A percentile compares a stretch with the other conserved stretches of the same genome.
Conservation (phyloP, 2,113 vertebrate species). For the Zosterops pallidus region DNA sequence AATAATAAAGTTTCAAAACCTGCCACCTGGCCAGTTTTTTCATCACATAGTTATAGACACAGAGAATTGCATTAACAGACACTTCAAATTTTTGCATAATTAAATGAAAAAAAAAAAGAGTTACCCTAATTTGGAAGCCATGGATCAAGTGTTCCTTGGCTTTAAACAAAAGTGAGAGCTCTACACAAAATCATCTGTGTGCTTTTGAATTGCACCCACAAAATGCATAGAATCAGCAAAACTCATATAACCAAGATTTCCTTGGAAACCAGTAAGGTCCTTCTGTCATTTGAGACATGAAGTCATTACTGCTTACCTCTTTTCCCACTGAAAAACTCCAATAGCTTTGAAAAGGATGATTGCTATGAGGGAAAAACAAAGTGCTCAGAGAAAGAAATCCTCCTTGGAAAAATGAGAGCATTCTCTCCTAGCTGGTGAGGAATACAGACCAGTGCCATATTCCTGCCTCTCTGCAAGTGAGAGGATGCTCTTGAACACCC, state of each 20-base stretch:
- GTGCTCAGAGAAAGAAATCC: not conserved
- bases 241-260: not conserved
- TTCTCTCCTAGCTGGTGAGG: not conserved
- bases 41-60: not conserved
- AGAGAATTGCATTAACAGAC: not conserved
- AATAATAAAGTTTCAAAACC: not conserved
- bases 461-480: not conserved
- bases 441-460: not conserved
- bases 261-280: not conserved
- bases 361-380: not conserved
- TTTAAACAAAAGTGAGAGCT: conserved; percentile 54
- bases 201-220: conserved; percentile 33
- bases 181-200: conserved; percentile 43
- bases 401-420: not conserved
- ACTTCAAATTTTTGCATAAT: not conserved
- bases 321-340: not conserved
- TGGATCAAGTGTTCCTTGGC: conserved; percentile 25
- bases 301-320: not conserved
- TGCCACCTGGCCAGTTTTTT: conserved; percentile 34
- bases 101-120: not conserved
- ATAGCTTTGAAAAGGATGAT: conserved; percentile 1
- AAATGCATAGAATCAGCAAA: conserved; percentile 17
- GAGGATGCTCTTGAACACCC: not conserved
- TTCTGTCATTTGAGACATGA: conserved; percentile 25
- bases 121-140: not conserved